phyloP scores from a whole-genome alignment of 2,888 invertebrate species.

The Pardosa pseudoannulata region DNA sequence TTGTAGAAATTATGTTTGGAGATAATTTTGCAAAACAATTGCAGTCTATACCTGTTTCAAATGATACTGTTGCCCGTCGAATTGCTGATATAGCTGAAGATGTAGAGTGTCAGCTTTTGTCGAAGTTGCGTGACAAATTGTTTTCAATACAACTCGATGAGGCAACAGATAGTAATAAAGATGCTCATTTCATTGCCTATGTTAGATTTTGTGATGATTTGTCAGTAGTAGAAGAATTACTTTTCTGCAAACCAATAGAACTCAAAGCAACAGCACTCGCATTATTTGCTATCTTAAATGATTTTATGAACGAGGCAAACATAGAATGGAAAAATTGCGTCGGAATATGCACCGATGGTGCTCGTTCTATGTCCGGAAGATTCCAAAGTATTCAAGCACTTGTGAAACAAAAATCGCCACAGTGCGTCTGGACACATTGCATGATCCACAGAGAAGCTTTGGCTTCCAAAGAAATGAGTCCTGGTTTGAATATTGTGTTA shows the following conservation, averaged over 20 bases:
- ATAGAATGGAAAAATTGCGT: constrained; percentile 54
- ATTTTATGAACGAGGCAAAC: constrained; percentile 46
- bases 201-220: constrained; percentile 35
- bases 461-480: constrained; percentile 34
- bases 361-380: constrained; percentile 54
- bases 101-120: constrained; percentile 38
- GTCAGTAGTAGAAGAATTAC: constrained; percentile 37
- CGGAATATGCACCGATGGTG: constrained; percentile 57
- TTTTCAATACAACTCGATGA: constrained; percentile 24
- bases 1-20: constrained; percentile 32
- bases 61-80: constrained; percentile 40
- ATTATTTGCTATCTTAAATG: constrained; percentile 33
- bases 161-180: constrained; percentile 39
- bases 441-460: constrained; percentile 38
- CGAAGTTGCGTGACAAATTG: constrained; percentile 3
- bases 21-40: constrained; percentile 20
- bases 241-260: constrained; percentile 36
- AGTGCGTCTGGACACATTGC: constrained; percentile 20
- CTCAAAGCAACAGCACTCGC: constrained; percentile 31
- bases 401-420: constrained; percentile 34
- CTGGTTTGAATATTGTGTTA: constrained; percentile 35
- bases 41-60: constrained; percentile 32
- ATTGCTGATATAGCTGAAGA: constrained; percentile 42
- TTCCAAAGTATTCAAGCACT: constrained; percentile 30
- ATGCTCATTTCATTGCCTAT: constrained; percentile 33